Percentiles rank a stretch among this genome's conserved stretches.
These are phyloP conservation scores for Clivina fossor DNA, from an alignment of 2,888 invertebrate genomes.

Conservation along the genomic window DNA sequence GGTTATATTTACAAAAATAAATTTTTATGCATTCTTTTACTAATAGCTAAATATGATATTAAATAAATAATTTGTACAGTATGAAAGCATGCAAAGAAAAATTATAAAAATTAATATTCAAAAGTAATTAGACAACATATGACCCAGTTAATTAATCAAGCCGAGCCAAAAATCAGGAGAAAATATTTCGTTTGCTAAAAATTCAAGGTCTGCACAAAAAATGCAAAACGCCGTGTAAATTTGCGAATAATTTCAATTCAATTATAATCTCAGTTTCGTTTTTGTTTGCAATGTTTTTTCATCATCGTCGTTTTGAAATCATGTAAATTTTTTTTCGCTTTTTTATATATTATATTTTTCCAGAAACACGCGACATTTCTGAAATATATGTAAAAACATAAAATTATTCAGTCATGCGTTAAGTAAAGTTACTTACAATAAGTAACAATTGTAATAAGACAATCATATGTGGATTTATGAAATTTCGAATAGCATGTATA, in stretches of 20 bases:
- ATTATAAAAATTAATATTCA: constrained; percentile 7
- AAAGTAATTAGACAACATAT: constrained; percentile 31
- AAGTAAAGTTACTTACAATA: no score
- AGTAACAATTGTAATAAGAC: no score
- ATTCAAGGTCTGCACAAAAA: constrained; percentile 23
- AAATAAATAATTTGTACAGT: neutral
- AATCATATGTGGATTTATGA: no score
- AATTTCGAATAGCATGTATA: no score
- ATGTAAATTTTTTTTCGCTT: no score
- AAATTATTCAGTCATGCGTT: constrained; percentile 5
- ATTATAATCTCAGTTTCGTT: no score
- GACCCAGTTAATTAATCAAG: constrained; percentile 28
- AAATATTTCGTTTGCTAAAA: no score
- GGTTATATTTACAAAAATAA: no score
- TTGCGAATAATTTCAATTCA: neutral
- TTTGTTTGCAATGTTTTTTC: no score
- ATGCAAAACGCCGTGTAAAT: constrained; percentile 14
- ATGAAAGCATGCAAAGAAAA: neutral
- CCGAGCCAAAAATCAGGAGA: constrained; percentile 15
- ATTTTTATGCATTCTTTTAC: neutral
- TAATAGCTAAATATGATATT: neutral
- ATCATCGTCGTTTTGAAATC: no score
- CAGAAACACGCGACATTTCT: neutral
- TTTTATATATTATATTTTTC: no score
- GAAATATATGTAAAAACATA: neutral